phyloP scores from a whole-genome alignment of 2,113 vertebrate genomes.

The Prunella himalayana region DNA sequence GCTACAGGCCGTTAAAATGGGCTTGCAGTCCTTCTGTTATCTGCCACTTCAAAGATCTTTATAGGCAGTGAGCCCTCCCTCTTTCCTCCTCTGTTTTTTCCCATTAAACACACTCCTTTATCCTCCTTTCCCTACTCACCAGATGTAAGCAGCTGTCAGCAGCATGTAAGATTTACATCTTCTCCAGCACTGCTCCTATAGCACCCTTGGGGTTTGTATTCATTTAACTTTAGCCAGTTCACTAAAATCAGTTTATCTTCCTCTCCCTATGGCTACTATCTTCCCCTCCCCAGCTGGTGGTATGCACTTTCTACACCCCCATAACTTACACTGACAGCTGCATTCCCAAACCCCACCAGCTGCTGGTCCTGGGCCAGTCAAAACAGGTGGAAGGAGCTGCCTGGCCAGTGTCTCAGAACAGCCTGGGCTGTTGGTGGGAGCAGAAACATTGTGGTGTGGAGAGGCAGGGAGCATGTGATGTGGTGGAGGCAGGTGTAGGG shows the following conservation, averaged over 20 bases:
- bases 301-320: not conserved
- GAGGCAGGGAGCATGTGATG: not conserved
- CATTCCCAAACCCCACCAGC: not conserved
- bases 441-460: not conserved
- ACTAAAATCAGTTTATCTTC: not conserved
- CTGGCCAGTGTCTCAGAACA: fast-evolving
- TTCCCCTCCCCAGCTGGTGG: not conserved
- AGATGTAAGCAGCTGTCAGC: not conserved
- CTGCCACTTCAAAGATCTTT: not conserved
- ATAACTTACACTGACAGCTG: not conserved
- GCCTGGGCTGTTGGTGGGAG: not conserved
- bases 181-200: not conserved
- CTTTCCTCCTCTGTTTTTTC: not conserved
- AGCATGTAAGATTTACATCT: not conserved
- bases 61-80: not conserved
- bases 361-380: not conserved
- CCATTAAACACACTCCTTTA: not conserved
- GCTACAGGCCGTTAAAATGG: not conserved
- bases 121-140: not conserved
- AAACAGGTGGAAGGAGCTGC: not conserved
- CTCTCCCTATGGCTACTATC: not conserved
- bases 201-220: not conserved
- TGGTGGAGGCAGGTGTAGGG: no score
- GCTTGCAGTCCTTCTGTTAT: not conserved
- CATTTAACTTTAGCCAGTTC: not conserved